Evolutionary conservation across 2,113 vertebrate species (phyloP).

Genomic region (Tachuris rubrigastra): DNA sequence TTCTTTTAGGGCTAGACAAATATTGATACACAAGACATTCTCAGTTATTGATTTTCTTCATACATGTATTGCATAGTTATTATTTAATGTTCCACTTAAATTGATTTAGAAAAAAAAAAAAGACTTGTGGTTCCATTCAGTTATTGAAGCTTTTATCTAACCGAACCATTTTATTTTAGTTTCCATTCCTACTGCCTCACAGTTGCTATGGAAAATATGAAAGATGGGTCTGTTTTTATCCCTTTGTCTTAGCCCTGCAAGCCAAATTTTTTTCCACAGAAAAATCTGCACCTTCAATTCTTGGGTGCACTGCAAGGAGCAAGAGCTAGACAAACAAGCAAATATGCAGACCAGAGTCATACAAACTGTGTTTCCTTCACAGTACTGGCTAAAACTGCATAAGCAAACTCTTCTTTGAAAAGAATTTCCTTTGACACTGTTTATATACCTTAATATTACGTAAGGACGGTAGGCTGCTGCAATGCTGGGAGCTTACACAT

Average conservation of each 20-base stretch:
- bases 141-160: conserved; percentile 40
- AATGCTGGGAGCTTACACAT: fast-evolving
- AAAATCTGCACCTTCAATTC: neutral
- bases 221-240: neutral
- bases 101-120: neutral
- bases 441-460: fast-evolving
- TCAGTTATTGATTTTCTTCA: conserved; percentile 59
- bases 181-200: neutral
- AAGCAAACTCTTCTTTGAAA: neutral
- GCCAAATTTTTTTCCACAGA: neutral
- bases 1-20: conserved; percentile 62
- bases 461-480: neutral
- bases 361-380: neutral
- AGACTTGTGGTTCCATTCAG: neutral
- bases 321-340: neutral
- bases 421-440: neutral
- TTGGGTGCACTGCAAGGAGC: neutral
- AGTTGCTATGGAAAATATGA: conserved; percentile 43
- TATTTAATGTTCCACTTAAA: conserved; percentile 61
- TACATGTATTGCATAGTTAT: conserved; percentile 50
- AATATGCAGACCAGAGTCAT: neutral
- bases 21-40: conserved; percentile 57
- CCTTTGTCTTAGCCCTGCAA: neutral
- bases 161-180: neutral
- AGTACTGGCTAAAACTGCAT: neutral